Base-by-base conservation (phyloP, 2,888 invertebrate species). In the Ennomos fuscantarius region DNA sequence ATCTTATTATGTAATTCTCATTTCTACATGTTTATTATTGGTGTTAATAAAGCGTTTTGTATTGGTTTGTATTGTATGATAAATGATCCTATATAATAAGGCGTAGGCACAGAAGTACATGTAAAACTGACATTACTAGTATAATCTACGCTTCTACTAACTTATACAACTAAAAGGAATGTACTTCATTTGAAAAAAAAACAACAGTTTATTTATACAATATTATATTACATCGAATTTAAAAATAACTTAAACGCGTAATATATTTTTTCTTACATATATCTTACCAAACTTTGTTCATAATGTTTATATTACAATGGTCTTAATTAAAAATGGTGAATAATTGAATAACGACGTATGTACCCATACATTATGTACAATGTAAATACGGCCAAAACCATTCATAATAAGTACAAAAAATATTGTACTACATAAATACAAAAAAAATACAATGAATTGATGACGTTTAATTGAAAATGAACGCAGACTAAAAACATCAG, bases 221-320 rank as follows among this genome's bases (percentile, higher is more conserved):
- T 73, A 69, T 78, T 84, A 81, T 84, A 84, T 77, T 87, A 84
- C 75, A 87, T 81, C 71, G 65, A 73, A 81, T 82, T 85, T 80
- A 79, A 86, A 83, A 84, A 84, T 86, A 84, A 81, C 84, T 81
- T 82, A 84, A 60, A 60, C 57, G 63, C 66, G 63, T 68, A 65
- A 66, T 69, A 76, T 71, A 66, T 62, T 73, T 77, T 69, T 62
- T 73, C 77, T 78, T 79, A 78, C 64, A 73, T 69, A 74, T 57
- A 75, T 68, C 71, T 77, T 80, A 82, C 65, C 70, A 76, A 79
- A 82, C 73, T 86, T 86, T 86, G 85, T 86, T 87, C 86, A 72
- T 73, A 74, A 60, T 49, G 41, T 46, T 52, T 50, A 52, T 53
- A 52, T 52, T 63, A 52, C 59, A 61, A 54, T 51, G 47, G 35